These are phyloP conservation scores for Darevskia nairensis DNA, from an alignment of 2,797 vertebrate genomes.

Conservation along the genomic window DNA sequence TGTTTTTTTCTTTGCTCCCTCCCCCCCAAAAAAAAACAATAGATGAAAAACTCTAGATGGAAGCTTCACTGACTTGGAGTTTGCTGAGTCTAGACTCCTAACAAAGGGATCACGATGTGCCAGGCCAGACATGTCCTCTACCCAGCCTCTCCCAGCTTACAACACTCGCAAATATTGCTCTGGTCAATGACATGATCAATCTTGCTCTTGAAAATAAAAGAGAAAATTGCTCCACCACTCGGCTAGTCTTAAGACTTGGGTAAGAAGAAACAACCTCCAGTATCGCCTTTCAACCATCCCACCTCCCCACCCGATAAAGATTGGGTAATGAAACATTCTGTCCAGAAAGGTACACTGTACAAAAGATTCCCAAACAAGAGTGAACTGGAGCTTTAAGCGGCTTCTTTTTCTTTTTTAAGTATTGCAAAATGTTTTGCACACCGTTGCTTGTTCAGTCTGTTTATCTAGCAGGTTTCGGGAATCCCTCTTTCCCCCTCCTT, in stretches of 20 bases:
- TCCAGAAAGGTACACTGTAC: slow-evolving; percentile 29
- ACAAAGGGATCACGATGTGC: no score
- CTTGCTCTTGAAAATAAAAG: no score
- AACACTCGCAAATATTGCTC: no score
- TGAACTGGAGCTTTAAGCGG: not conserved
- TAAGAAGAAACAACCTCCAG: not conserved
- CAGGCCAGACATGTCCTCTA: no score
- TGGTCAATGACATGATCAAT: no score
- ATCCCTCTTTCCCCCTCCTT: slow-evolving; percentile 50
- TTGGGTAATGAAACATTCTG: not conserved
- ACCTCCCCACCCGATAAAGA: not conserved
- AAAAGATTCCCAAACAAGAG: not conserved
- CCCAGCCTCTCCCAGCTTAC: no score
- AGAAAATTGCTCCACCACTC: no score
- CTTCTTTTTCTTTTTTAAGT: slow-evolving; percentile 38
- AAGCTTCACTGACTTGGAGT: no score
- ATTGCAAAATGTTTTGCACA: slow-evolving; percentile 29
- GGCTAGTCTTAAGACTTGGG: not conserved
- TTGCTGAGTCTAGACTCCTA: no score
- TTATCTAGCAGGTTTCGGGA: slow-evolving; percentile 36
- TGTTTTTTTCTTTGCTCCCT: no score
- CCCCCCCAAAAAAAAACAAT: no score
- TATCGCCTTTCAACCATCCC: not conserved
- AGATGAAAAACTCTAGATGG: no score
- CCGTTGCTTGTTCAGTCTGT: slow-evolving; percentile 45